Base-by-base conservation (phyloP, 2,797 vertebrate genomes). In the Myripristis murdjan region DNA sequence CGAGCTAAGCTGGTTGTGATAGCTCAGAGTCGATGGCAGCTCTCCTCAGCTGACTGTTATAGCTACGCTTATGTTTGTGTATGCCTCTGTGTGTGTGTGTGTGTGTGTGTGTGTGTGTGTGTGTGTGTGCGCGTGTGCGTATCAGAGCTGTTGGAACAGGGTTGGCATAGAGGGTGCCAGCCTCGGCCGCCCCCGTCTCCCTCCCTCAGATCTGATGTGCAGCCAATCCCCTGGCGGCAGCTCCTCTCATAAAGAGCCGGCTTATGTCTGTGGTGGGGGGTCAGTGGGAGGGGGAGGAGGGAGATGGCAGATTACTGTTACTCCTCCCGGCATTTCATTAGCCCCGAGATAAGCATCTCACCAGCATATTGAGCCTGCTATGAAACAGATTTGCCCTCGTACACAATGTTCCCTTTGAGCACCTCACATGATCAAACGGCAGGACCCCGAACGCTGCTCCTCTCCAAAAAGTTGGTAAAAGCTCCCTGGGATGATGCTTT, bases 241-340 rank as follows among this genome's bases (percentile, higher is more conserved):
- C 70, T 86, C 75, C 84, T 79, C 78, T 86, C 86, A 87, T 90
- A 86, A 90, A 89, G 80, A 90, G 81, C 35, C 43, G 72, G 79
- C 79, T 89, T 91, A 88, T 90, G 82, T 91, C 75, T 87, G 76
- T 56, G 78, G 64, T 73, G 48, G 68, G 58, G 58, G 65, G 69
- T 39, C 43, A 22, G 59, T 10, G 64, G 55, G 35, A n/a, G 31
- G 16, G 46, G 28, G 62, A 47, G 67, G 72, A 26, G 88, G 73
- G 81, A 81, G 84, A 88, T 89, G 82, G 85, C 88, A 89, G 88
- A 91, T 93, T 92, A 91, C 84, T 83, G 89, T 91, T 91, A 81
- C 89, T 91, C 88, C 85, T 91, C 89, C 84, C 72, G 89, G 92
- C 89, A 88, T 91, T 92, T 94, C 84, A 92, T 94, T 95, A 93